Evolutionary conservation across 2,113 vertebrate species (phyloP), one percentile per base, ranked within the genome.

Genomic region (Silurus glanis): DNA sequence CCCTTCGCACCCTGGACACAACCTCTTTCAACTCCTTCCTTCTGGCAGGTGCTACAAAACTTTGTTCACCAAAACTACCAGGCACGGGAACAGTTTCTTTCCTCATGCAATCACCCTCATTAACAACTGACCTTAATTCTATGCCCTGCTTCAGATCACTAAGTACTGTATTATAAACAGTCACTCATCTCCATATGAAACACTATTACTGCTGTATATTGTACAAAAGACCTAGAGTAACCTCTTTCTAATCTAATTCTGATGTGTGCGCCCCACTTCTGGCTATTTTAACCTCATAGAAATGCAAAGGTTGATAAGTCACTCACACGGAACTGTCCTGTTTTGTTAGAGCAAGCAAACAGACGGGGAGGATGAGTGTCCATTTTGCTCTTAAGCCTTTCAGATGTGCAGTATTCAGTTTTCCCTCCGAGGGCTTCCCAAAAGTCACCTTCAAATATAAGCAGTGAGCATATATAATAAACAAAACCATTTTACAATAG

Each of bases 311-410:
- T 45, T 13, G 10, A 28, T 12, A 49, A 45, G 1, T 7, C 21
- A 92, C 96, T 92, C 80, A 98, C 97, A 28, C 89, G 90, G 86
- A 99, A 97, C 66, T 92, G 96, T 0, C 97, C 97, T 0, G 95
- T 97, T 92, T 96, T 98, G 94, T 97, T 98, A 89, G 97, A 97
- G 91, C 96, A 98, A 3, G 96, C 96, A 3, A 98, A 98, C 58
- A 99, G 96, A 0, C 96, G 95, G 8, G 97, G 97, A 0, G 97
- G 97, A 79, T 97, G 96, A 21, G 91, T 66, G 0, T 96, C 97
- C 92, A 97, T 95, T 90, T 95, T 95, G 94, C 96, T 95, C 92
- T 96, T 96, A 87, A 96, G 95, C 7, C 96, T 92, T 0, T 94
- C 92, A 5, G 96, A 96, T 0, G 93, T 96, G 28, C 96, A 95